phyloP scores from a whole-genome alignment of 2,797 vertebrate species.

The Allobates femoralis region DNA sequence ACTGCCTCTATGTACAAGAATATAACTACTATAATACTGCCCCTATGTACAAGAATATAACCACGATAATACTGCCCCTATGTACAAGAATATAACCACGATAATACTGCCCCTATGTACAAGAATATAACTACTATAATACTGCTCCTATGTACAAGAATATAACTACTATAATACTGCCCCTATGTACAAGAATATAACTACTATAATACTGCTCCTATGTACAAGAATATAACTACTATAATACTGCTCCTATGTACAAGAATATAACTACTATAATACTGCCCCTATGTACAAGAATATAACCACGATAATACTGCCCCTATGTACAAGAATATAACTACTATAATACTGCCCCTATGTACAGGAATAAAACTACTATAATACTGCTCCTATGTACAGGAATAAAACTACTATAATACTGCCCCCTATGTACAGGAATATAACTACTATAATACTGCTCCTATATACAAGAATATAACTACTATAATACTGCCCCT shows the following conservation, averaged over 20 bases:
- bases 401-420: neutral
- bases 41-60: neutral
- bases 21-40: conserved; percentile 12
- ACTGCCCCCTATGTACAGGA: neutral
- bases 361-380: conserved; percentile 11
- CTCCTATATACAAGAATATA: too few species aligned
- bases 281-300: conserved; percentile 5
- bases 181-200: conserved; percentile 16
- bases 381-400: conserved; percentile 2
- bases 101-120: conserved; percentile 3
- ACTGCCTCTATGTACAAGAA: neutral
- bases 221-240: conserved; percentile 9
- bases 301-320: neutral
- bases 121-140: conserved; percentile 11
- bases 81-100: conserved; percentile 15
- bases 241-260: conserved; percentile 8
- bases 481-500: neutral
- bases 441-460: neutral
- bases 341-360: neutral
- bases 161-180: too few species aligned
- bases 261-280: conserved; percentile 14
- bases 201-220: conserved; percentile 10
- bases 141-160: neutral
- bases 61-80: neutral
- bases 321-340: too few species aligned